Percentiles rank a stretch among this genome's conserved stretches.
These are phyloP conservation scores for Cryptosula pallasiana DNA, from an alignment of 2,888 invertebrate genomes.

Conservation along the genomic window DNA sequence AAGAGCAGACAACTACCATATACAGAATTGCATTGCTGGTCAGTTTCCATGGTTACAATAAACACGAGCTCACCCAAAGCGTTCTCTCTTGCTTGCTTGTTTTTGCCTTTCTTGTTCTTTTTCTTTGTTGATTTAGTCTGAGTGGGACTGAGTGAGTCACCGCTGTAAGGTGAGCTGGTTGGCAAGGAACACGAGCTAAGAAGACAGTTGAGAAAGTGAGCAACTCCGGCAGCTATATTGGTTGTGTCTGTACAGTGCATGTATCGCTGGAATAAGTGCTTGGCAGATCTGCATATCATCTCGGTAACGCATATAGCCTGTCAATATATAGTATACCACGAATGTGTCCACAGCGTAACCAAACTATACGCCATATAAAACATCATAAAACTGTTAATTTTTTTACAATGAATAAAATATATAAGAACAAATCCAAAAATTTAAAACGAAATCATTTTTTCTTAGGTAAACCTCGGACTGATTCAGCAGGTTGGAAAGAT, in stretches of 20 bases:
- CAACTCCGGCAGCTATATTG: conserved; percentile 81
- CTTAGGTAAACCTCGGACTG: no score
- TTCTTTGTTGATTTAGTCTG: conserved; percentile 51
- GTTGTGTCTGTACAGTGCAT: conserved; percentile 87
- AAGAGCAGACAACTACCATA: no score
- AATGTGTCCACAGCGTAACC: no score
- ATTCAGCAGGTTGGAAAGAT: no score
- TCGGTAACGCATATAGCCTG: conserved; percentile 87
- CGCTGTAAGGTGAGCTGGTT: conserved; percentile 2
- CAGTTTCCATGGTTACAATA: no score
- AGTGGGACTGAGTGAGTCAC: not conserved
- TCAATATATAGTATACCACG: no score
- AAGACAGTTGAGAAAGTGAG: conserved; percentile 94
- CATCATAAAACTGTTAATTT: no score
- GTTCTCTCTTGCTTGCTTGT: conserved; percentile 46
- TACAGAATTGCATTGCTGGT: no score
- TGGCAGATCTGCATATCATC: conserved; percentile 79
- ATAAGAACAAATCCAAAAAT: no score
- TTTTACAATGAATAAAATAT: no score
- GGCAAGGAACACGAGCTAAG: conserved; percentile 71
- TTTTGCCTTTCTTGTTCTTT: conserved; percentile 59
- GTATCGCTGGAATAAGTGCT: conserved; percentile 86
- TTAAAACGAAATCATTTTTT: no score
- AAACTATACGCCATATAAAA: no score
- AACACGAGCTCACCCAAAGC: not conserved